These are phyloP conservation scores for Pemphredon lugubris DNA, from an alignment of 2,888 invertebrate species.

Conservation along the genomic window DNA sequence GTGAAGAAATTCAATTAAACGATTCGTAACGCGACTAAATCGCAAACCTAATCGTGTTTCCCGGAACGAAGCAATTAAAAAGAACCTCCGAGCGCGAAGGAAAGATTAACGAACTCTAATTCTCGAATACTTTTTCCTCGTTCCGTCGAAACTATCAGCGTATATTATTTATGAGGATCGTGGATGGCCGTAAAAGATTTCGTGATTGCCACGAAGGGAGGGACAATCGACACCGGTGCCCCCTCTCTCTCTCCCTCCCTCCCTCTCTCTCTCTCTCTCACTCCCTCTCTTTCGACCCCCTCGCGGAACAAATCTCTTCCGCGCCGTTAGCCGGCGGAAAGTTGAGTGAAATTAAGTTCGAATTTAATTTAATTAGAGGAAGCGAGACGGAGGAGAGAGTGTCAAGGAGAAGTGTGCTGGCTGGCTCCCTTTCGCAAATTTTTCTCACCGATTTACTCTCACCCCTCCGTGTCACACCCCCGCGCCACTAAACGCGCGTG, in stretches of 20 bases:
- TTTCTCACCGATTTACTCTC: constrained; percentile 5
- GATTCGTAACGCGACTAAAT: too few relatives aligned
- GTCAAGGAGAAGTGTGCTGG: not conserved
- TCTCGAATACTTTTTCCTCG: not conserved
- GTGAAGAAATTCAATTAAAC: too few relatives aligned
- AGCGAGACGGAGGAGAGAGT: constrained; percentile 35
- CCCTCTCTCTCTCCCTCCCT: too few relatives aligned
- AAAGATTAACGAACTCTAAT: not conserved
- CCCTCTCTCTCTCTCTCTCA: too few relatives aligned
- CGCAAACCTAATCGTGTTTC: too few relatives aligned
- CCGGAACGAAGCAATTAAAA: too few relatives aligned
- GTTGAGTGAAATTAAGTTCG: constrained; percentile 67
- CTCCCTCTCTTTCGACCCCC: too few relatives aligned
- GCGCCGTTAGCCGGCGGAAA: constrained; percentile 28
- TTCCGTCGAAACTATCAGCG: not conserved
- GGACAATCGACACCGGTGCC: not conserved
- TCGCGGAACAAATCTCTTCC: constrained; percentile 52
- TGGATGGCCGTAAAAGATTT: constrained; percentile 6
- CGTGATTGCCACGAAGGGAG: not conserved
- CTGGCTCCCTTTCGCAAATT: not conserved
- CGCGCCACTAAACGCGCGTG: constrained; percentile 50
- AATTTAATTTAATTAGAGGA: constrained; percentile 75
- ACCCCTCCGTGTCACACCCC: constrained; percentile 6
- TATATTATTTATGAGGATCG: not conserved
- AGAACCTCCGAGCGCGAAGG: not conserved